These are phyloP conservation scores for Margaritifera margaritifera DNA, from an alignment of 2,888 invertebrate species.

Conservation along the genomic window DNA sequence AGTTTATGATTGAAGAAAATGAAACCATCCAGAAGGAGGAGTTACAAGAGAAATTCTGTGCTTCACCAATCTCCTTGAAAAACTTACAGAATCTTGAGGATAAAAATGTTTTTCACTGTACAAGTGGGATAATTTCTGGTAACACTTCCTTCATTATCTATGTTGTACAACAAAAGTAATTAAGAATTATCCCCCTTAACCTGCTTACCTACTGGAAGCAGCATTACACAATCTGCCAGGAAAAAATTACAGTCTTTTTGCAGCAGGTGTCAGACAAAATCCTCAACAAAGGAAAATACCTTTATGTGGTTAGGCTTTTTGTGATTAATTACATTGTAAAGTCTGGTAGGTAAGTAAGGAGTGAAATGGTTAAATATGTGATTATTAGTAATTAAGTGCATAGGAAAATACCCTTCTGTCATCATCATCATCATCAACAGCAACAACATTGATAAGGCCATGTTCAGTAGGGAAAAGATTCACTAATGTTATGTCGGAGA, in stretches of 20 bases:
- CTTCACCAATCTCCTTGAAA: too few species aligned
- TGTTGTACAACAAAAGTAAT: not conserved
- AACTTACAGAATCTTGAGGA: too few species aligned
- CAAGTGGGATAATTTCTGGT: not conserved
- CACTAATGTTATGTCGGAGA: too few species aligned
- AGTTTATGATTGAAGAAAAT: slow-evolving; percentile 93
- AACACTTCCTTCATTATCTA: not conserved
- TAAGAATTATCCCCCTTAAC: slow-evolving; percentile 37
- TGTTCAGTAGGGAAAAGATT: too few species aligned
- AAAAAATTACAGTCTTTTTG: slow-evolving; percentile 90
- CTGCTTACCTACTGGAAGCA: slow-evolving; percentile 88
- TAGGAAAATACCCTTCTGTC: too few species aligned
- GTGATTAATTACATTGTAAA: slow-evolving; percentile 77
- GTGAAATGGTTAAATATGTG: too few species aligned
- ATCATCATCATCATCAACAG: too few species aligned
- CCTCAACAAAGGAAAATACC: slow-evolving; percentile 94
- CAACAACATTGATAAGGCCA: too few species aligned
- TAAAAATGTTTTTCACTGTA: not conserved
- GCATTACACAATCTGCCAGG: slow-evolving; percentile 85
- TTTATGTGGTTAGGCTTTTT: slow-evolving; percentile 96
- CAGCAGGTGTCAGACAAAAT: slow-evolving; percentile 89
- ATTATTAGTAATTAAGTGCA: too few species aligned
- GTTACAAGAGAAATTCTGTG: slow-evolving; percentile 78
- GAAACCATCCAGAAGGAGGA: slow-evolving; percentile 81
- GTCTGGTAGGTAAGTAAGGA: too few species aligned